Evolutionary conservation across 1,140 invertebrate species (phyloP).

Genomic region (Portunus trituberculatus): DNA sequence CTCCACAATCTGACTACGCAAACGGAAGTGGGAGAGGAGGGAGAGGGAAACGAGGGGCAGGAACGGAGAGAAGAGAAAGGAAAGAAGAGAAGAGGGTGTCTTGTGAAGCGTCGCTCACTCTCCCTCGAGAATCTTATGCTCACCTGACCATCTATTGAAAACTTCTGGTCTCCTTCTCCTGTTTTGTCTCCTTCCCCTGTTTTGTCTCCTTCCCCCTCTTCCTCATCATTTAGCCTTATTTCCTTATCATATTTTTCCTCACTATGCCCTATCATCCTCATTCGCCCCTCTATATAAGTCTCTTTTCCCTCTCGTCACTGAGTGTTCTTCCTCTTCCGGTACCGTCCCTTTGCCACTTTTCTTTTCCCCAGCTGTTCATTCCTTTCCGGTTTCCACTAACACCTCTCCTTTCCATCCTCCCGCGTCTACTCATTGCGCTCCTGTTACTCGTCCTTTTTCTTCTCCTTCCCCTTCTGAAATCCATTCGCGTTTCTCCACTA

Average conservation of each 20-base stretch:
- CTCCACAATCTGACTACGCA: conserved; percentile 63
- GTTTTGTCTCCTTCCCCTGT: conserved; percentile 17
- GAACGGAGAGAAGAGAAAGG: background rate
- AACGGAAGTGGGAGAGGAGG: background rate
- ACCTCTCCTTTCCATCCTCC: background rate
- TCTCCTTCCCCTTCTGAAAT: background rate
- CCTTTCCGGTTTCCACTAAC: background rate
- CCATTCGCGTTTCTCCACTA: background rate
- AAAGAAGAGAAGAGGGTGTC: conserved; percentile 32
- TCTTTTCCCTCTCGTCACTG: background rate
- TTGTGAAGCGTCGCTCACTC: conserved; percentile 38
- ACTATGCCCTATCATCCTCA: background rate
- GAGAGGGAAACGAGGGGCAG: background rate
- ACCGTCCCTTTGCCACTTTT: background rate
- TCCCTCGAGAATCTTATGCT: conserved; percentile 59
- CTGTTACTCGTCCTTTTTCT: background rate
- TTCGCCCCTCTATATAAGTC: background rate
- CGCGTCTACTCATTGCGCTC: background rate
- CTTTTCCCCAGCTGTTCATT: background rate
- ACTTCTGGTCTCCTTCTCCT: background rate
- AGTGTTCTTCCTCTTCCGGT: background rate
- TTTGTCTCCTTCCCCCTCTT: background rate
- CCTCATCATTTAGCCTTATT: too few relatives aligned
- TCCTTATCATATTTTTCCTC: background rate
- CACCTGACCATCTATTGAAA: conserved; percentile 48